Evolutionary conservation across 2,888 invertebrate genomes (phyloP).

Genomic region (Ptychoptera contaminata): DNA sequence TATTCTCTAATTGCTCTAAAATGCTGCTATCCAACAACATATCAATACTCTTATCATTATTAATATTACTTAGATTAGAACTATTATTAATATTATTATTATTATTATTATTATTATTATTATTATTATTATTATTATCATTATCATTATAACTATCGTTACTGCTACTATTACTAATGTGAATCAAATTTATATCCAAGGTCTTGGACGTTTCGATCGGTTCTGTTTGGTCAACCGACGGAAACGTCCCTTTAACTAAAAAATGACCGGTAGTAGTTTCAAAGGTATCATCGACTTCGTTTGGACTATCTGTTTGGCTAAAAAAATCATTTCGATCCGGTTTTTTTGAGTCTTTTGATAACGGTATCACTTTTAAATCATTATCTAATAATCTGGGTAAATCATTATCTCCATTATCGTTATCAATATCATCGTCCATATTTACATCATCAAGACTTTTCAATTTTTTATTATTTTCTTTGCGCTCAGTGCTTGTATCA

Average conservation of each 20-base stretch:
- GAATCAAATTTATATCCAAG: conserved; percentile 6
- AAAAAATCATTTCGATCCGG: not conserved
- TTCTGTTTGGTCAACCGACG: conserved; percentile 10
- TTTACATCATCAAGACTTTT: not conserved
- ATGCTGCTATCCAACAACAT: too few species aligned
- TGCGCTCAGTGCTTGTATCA: not conserved
- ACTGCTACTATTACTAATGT: too few species aligned
- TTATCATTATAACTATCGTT: too few species aligned
- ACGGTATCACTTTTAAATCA: conserved; percentile 12
- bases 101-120: too few species aligned
- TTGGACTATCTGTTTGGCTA: not conserved
- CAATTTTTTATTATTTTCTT: conserved; percentile 3
- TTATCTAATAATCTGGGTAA: conserved; percentile 7
- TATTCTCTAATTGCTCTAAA: too few species aligned
- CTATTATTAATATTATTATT: too few species aligned
- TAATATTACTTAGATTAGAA: too few species aligned
- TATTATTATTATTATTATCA: too few species aligned
- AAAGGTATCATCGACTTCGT: conserved; percentile 1
- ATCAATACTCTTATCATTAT: too few species aligned
- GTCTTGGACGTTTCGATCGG: conserved; percentile 12
- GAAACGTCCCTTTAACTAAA: conserved; percentile 15
- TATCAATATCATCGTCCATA: not conserved
- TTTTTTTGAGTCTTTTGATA: conserved; percentile 6
- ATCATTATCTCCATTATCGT: not conserved
- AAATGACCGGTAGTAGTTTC: conserved; percentile 14